These are phyloP conservation scores for Hylomyscus alleni DNA, from an alignment of 2,797 vertebrate species.

Conservation along the genomic window DNA sequence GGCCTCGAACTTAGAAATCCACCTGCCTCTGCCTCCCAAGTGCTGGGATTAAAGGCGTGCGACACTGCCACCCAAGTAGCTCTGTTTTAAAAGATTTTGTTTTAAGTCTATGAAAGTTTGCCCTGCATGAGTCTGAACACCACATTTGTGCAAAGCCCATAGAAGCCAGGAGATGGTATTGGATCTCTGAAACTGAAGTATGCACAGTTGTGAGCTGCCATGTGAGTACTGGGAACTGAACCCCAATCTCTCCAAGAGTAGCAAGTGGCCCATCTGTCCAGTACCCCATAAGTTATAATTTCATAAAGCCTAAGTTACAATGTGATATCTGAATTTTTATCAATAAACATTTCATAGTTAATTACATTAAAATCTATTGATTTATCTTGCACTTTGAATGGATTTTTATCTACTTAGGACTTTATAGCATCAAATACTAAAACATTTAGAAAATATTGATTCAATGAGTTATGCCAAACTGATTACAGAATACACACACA, in stretches of 20 bases:
- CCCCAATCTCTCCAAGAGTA: neutral
- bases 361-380: constrained; percentile 20
- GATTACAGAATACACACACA: neutral
- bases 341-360: constrained; percentile 9
- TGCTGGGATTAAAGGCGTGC: too few relatives aligned
- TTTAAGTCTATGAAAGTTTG: neutral
- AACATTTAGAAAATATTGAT: constrained; percentile 56
- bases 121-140: neutral
- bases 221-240: neutral
- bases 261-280: neutral
- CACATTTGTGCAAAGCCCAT: neutral
- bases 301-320: neutral
- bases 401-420: constrained; percentile 41
- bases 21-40: too few relatives aligned
- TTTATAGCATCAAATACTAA: constrained; percentile 2
- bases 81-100: neutral
- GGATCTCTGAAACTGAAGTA: neutral
- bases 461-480: constrained; percentile 19
- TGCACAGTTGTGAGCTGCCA: neutral
- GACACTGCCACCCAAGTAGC: too few relatives aligned
- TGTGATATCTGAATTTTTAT: constrained; percentile 22
- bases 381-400: constrained; percentile 43
- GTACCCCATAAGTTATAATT: neutral
- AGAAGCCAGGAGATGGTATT: neutral
- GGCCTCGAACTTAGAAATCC: too few relatives aligned